These are phyloP conservation scores for Phyllostomus hastatus DNA, from an alignment of 2,113 vertebrate species.

Conservation along the genomic window DNA sequence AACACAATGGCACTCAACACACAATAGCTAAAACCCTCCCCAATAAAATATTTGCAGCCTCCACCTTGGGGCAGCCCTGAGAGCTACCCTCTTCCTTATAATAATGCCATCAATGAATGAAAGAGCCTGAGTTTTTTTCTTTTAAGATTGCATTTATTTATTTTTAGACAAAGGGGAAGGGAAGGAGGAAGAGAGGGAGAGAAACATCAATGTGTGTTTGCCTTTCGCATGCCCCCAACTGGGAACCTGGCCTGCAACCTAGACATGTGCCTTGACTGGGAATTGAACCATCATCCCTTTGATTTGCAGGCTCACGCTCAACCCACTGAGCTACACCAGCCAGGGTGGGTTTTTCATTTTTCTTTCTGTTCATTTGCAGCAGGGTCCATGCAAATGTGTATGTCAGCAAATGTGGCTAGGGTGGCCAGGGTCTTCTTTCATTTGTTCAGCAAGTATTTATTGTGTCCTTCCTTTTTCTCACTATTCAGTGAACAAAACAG, in stretches of 20 bases:
- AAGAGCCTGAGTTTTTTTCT: background rate
- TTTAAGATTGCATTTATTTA: too few relatives aligned
- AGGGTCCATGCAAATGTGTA: background rate
- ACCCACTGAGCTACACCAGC: too few relatives aligned
- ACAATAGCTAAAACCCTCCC: background rate
- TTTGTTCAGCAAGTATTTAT: background rate
- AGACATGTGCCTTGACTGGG: too few relatives aligned
- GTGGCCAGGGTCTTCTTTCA: background rate
- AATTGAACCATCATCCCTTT: too few relatives aligned
- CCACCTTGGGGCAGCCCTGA: background rate
- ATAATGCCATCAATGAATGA: fast-evolving
- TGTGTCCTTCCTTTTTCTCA: background rate
- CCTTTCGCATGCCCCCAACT: too few relatives aligned
- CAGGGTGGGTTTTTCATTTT: too few relatives aligned
- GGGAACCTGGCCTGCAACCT: too few relatives aligned
- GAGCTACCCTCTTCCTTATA: background rate
- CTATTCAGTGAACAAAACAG: background rate
- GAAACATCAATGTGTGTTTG: too few relatives aligned
- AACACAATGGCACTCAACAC: background rate
- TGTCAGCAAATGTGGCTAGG: background rate
- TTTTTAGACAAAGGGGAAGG: too few relatives aligned
- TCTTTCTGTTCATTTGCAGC: background rate
- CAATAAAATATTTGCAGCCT: background rate
- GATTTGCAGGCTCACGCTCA: too few relatives aligned
- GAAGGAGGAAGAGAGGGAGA: too few relatives aligned